Evolutionary conservation across 2,113 vertebrate genomes (phyloP), one percentile per base, ranked within the genome.

Genomic region (Ibidorhyncha struthersii): DNA sequence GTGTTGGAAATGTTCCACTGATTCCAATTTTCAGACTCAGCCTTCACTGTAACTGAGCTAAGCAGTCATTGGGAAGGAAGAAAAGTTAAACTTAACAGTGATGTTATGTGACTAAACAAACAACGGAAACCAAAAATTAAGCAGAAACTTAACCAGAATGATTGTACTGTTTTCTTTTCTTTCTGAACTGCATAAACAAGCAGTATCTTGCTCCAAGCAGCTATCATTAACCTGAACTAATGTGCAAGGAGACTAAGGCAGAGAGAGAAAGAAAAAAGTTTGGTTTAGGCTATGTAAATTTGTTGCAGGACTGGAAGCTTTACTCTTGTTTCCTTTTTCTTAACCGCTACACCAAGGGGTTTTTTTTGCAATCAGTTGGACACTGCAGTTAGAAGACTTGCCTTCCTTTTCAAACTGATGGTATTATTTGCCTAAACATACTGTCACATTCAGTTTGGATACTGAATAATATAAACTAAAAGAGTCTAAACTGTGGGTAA

Each of bases 321-420:
- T 50, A 27, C 14, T 72, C 5, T 3, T 9, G 0, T 58, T 65
- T 69, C 7, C 3, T 89, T 86, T 53, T 90, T 49, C n/a, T 58
- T 23, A 23, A 50, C 21, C 25, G 40, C 19, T 69, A 43, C 9
- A 32, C 16, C 2, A 5, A 17, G 1, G 1, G 5, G 19, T n/a
- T n/a, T n/a, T 47, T 81, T 65, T 50, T 52, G 15, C 41, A 40
- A 4, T 27, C 30, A 40, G 11, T 14, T 67, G 20, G n/a, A 50
- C 7, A 34, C 6, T 19, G 4, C 16, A 67, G 67, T 38, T 25
- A 65, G 25, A 61, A 67, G 18, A n/a, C 12, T 53, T 41, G 7
- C 18, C 13, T 78, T 21, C 0, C 1, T 86, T 86, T 92, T 80
- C 62, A 80, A 72, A 23, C 7, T 17, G 23, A n/a, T 26, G 6